Evolutionary conservation across 1,140 invertebrate species (phyloP), one percentile per base, ranked within the genome.

Genomic region (Adoxophyes honmai): DNA sequence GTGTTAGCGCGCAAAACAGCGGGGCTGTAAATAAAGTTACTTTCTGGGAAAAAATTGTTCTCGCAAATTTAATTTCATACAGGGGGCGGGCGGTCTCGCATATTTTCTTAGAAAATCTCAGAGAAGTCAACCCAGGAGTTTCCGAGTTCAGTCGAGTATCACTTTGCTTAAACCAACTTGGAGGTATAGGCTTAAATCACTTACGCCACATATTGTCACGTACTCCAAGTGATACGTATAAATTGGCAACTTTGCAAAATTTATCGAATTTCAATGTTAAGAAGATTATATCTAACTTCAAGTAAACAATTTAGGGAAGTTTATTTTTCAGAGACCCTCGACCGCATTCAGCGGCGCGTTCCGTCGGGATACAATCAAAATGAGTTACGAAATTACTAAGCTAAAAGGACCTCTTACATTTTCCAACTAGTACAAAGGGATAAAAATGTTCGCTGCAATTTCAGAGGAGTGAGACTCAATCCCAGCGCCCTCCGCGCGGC

Each of bases 401-500:
- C 68, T 79, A 66, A 76, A 74, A 64, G 70, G 64, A 76, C 75
- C 69, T 75, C 69, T 78, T 74, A 81, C 79, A 77, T 74, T 73
- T 84, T 63, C 69, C 64, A 73, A 76, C 64, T 76, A 75, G 74
- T 71, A 77, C 77, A 86, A 84, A 84, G 81, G 76, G 80, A 82
- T 84, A 84, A 86, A 86, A 86, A 81, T 81, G 75, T 75, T 78
- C 64, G 60, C 44, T 79, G 78, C 81, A 85, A 88, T 86, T 81
- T 80, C 71, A 48, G 70, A 71, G 70, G 71, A 64, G 72, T 79
- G 72, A 64, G 75, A 75, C 72, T 77, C 80, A 81, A 76, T 79
- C 75, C 74, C 15, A 15, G 14, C 39, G 39, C 39, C 14, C 8
- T 8, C 39, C 39, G 16, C 42, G 73, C 78, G 73, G 68, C 73